These are phyloP conservation scores for Bhutanitis thaidina DNA, from an alignment of 2,888 invertebrate species.

Conservation along the genomic window DNA sequence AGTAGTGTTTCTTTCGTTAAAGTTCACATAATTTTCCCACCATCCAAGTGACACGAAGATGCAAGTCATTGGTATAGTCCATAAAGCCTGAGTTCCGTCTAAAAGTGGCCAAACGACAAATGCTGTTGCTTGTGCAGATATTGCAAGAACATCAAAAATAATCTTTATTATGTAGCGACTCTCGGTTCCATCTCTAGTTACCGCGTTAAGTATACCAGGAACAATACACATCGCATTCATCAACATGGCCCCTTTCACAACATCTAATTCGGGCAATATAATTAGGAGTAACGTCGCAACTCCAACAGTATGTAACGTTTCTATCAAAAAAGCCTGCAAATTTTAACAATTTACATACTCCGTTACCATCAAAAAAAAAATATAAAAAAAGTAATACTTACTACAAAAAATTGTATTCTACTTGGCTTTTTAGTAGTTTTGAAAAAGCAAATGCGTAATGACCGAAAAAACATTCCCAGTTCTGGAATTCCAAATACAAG, in stretches of 20 bases:
- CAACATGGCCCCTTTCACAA: constrained; percentile 89
- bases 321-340: constrained; percentile 82
- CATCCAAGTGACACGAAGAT: constrained; percentile 87
- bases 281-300: constrained; percentile 86
- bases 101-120: constrained; percentile 85
- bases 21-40: constrained; percentile 90
- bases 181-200: constrained; percentile 55
- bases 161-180: constrained; percentile 56
- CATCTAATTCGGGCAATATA: constrained; percentile 89
- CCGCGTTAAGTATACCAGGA: constrained; percentile 86
- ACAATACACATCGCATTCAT: constrained; percentile 91
- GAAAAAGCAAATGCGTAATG: constrained; percentile 85
- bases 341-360: neutral
- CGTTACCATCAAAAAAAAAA: neutral
- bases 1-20: constrained; percentile 44
- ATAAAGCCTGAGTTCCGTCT: constrained; percentile 67
- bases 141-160: constrained; percentile 79
- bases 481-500: constrained; percentile 89
- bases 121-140: constrained; percentile 83
- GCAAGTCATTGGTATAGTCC: constrained; percentile 83
- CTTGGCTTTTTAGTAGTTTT: constrained; percentile 83
- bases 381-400: constrained; percentile 43
- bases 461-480: constrained; percentile 84
- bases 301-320: constrained; percentile 89
- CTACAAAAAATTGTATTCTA: constrained; percentile 74